Base-by-base conservation (phyloP, 2,888 invertebrate genomes). In the Andrena dorsata region DNA sequence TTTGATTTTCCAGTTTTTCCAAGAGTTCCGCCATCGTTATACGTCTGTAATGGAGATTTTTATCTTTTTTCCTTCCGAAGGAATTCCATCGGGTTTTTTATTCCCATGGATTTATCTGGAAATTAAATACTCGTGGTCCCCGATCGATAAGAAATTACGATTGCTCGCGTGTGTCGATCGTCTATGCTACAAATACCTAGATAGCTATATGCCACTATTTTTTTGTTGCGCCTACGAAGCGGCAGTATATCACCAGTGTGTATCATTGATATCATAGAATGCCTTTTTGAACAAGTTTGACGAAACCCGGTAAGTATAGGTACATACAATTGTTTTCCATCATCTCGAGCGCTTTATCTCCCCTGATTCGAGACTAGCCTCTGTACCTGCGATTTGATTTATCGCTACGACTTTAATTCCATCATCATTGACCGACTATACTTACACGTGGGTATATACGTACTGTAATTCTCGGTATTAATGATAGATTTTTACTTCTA, bases 291-390 rank as follows among this genome's bases (percentile, higher is more conserved):
- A 41, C 13, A 41, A 41, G 41, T 41, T 41, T 41, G 1, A 41
- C 13, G 41, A 16, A 41, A 41, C 16, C 5, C 5, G 41, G 41
- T 4, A 41, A 5, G 41, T 41, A 41, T 41, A 4, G 5, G 13
- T 41, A 16, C 41, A 16, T 16, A 16, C 23, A 1, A 35, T 58
- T 51, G 10, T 63, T 72, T 53, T 26, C 32, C 35, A 16, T 72
- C 41, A 13, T 53, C 53, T 56, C 28, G 53, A 20, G 2, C 30
- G n/a, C 20, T 16, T 58, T 32, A 74, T 58, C 30, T 58, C 56
- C 26, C 56, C 26, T 10, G 20, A 1, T 30, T 10, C 28, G n/a
- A 30, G 20, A 5, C 41, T 56, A 58, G 56, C 41, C 56, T 61
- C 30, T n/a, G n/a, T 51, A 32, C n/a, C 61, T 13, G 10, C 13